Percentiles rank a stretch among this genome's conserved stretches.
Evolutionary conservation across 2,888 invertebrate genomes (phyloP).

Genomic region (Drosophila birchii): DNA sequence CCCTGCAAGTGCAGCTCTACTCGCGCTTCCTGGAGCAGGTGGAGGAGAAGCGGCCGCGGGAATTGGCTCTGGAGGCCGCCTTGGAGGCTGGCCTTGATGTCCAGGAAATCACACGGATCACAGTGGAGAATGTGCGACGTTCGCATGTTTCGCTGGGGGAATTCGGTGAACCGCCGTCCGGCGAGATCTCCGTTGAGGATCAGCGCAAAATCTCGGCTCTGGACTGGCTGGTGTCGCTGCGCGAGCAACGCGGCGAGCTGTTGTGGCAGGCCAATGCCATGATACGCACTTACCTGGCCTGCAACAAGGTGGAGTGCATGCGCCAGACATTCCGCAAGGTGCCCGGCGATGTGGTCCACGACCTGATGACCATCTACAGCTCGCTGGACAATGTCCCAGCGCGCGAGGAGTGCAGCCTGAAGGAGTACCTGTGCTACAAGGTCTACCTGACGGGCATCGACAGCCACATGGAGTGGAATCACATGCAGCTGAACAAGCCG

Average conservation of each 20-base stretch:
- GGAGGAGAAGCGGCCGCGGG: constrained; percentile 87
- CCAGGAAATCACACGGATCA: constrained; percentile 92
- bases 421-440: constrained; percentile 95
- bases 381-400: constrained; percentile 85
- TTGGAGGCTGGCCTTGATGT: constrained; percentile 91
- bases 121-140: constrained; percentile 91
- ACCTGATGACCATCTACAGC: constrained; percentile 85
- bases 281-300: constrained; percentile 92
- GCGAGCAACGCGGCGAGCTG: constrained; percentile 91
- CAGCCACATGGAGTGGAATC: constrained; percentile 95
- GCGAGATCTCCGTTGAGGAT: constrained; percentile 89
- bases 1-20: constrained; percentile 88
- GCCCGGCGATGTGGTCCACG: constrained; percentile 88
- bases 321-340: constrained; percentile 90
- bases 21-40: constrained; percentile 89
- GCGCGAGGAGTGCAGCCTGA: constrained; percentile 86
- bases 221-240: constrained; percentile 94
- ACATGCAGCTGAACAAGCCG: constrained; percentile 92
- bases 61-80: constrained; percentile 89
- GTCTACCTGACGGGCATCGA: constrained; percentile 95
- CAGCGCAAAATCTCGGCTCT: constrained; percentile 90
- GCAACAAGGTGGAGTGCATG: constrained; percentile 93
- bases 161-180: constrained; percentile 76
- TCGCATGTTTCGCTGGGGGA: constrained; percentile 62
- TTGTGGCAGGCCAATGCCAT: constrained; percentile 95